A percentile compares a stretch with the other conserved stretches of the same genome.
These are phyloP conservation scores for Urocitellus parryii DNA, from an alignment of 2,113 vertebrate genomes.

Conservation along the genomic window DNA sequence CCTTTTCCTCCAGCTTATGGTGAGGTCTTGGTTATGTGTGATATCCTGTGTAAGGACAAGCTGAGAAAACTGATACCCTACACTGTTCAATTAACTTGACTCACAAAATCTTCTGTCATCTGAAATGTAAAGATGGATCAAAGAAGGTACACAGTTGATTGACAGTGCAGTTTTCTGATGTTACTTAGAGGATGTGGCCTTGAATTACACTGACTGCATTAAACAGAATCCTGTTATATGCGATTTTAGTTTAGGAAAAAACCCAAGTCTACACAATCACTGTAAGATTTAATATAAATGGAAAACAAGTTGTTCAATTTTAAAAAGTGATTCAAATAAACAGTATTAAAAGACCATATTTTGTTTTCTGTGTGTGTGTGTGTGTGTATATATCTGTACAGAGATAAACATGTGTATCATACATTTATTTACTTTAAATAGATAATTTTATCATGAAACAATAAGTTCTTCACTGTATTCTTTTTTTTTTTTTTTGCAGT, in stretches of 20 bases:
- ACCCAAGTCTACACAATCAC: background rate
- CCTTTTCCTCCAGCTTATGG: conserved; percentile 66
- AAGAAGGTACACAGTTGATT: background rate
- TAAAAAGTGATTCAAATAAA: conserved; percentile 46
- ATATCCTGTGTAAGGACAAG: conserved; percentile 49
- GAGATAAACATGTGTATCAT: background rate
- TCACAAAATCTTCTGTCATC: conserved; percentile 9
- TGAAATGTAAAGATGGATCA: conserved; percentile 49
- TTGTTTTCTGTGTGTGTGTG: background rate
- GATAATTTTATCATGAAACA: conserved; percentile 60
- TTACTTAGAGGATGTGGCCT: conserved; percentile 29
- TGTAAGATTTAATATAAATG: conserved; percentile 44
- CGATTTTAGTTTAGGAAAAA: conserved; percentile 43
- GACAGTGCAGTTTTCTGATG: conserved; percentile 21
- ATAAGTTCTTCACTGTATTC: conserved; percentile 10
- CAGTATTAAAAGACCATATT: background rate
- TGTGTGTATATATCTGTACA: too few relatives aligned
- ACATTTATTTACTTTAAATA: conserved; percentile 33
- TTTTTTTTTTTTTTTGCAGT: too few relatives aligned
- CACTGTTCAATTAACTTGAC: conserved; percentile 26
- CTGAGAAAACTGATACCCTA: conserved; percentile 51
- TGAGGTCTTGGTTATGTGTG: conserved; percentile 45
- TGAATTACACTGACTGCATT: background rate
- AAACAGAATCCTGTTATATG: conserved; percentile 32
- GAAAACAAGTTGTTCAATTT: conserved; percentile 52